These are phyloP conservation scores for Malacoraja senta DNA, from an alignment of 2,797 vertebrate genomes.

Conservation along the genomic window DNA sequence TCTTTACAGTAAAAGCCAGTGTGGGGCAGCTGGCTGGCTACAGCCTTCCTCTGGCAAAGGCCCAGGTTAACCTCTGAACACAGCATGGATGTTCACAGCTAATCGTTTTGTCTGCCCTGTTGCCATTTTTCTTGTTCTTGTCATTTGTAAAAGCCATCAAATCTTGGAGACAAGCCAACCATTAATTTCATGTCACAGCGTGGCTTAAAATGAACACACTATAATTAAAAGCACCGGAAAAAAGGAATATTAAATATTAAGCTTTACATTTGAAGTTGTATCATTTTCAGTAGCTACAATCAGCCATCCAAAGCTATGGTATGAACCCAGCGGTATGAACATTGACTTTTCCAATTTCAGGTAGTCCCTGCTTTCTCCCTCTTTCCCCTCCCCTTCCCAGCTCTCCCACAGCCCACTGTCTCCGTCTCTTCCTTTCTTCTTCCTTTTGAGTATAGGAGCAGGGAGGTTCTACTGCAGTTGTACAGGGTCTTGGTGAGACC, in stretches of 20 bases:
- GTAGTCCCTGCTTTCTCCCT: no score
- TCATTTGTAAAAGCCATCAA: not conserved
- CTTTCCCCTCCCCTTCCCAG: no score
- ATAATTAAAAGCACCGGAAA: not conserved
- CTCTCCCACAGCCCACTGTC: no score
- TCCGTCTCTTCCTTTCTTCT: no score
- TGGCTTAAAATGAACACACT: not conserved
- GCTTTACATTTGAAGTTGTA: no score
- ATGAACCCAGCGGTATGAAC: no score
- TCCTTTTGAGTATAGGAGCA: no score
- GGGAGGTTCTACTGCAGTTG: no score
- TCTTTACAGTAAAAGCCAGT: not conserved
- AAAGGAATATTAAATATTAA: not conserved
- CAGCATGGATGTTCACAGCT: not conserved
- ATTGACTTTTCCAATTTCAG: no score
- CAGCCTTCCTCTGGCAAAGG: not conserved
- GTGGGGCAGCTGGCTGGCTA: not conserved
- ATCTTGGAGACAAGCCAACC: not conserved
- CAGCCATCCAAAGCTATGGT: slow-evolving; percentile 41
- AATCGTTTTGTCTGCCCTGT: not conserved
- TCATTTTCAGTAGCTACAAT: not conserved
- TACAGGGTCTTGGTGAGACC: no score
- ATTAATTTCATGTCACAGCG: not conserved
- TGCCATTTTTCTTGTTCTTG: not conserved
- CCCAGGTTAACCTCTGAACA: not conserved